phyloP scores from a whole-genome alignment of 2,797 vertebrate species.

The Esox lucius region DNA sequence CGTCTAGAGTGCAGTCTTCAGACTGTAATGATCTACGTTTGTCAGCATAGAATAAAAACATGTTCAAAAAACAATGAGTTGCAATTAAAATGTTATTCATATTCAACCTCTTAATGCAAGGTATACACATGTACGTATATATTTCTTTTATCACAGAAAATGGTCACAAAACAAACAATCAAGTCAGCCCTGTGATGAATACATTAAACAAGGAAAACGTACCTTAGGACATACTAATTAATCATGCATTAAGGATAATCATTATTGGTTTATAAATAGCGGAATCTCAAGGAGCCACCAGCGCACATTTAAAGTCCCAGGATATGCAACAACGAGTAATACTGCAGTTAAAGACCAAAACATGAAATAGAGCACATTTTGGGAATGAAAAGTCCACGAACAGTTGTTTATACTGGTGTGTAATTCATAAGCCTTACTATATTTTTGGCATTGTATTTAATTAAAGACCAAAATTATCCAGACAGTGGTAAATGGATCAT shows the following conservation, averaged over 20 bases:
- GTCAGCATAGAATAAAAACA: slow-evolving; percentile 64
- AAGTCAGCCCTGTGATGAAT: slow-evolving; percentile 66
- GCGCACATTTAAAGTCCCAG: slow-evolving; percentile 66
- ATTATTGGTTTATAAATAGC: slow-evolving; percentile 76
- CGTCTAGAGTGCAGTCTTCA: slow-evolving; percentile 47
- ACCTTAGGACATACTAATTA: slow-evolving; percentile 78
- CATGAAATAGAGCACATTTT: slow-evolving; percentile 6
- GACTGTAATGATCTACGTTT: slow-evolving; percentile 51
- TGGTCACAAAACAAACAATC: slow-evolving; percentile 59
- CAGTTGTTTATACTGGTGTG: neutral
- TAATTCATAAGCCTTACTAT: neutral
- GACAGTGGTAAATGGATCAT: neutral
- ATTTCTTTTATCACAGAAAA: slow-evolving; percentile 44
- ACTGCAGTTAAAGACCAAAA: slow-evolving; percentile 72
- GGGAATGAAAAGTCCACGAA: neutral
- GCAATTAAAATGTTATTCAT: slow-evolving; percentile 51
- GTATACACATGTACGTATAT: neutral
- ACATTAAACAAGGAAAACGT: slow-evolving; percentile 51
- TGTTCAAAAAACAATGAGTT: slow-evolving; percentile 55
- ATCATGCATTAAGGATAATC: slow-evolving; percentile 79
- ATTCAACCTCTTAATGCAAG: slow-evolving; percentile 23
- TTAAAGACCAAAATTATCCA: neutral
- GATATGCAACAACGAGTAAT: slow-evolving; percentile 75
- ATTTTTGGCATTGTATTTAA: neutral
- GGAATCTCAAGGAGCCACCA: slow-evolving; percentile 67